Conservation (phyloP, 2,888 invertebrate species). For the Drosophila formosana region DNA sequence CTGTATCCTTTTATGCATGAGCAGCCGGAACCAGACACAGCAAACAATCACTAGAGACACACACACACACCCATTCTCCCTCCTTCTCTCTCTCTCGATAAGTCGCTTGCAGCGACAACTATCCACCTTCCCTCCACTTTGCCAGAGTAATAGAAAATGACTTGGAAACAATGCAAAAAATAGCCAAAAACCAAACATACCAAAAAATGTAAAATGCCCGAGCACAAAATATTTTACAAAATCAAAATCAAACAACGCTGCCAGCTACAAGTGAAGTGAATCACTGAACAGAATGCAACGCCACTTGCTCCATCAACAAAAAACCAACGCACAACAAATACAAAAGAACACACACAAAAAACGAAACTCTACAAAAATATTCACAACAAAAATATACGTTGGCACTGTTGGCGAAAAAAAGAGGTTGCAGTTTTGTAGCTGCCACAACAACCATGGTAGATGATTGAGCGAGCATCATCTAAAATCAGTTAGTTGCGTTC, state of each 20-base stretch:
- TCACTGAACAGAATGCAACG: constrained; percentile 56
- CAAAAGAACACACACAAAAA: background rate
- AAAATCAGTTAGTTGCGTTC: constrained; percentile 31
- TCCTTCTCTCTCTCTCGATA: constrained; percentile 39
- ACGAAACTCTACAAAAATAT: background rate
- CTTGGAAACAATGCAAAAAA: constrained; percentile 3
- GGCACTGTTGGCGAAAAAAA: background rate
- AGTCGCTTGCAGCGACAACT: constrained; percentile 75
- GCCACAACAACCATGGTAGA: constrained; percentile 34
- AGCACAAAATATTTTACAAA: constrained; percentile 76
- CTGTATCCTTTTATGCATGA: constrained; percentile 70
- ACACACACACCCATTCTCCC: constrained; percentile 25
- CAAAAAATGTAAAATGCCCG: constrained; percentile 68
- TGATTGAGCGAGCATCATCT: constrained; percentile 10
- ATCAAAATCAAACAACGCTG: constrained; percentile 80
- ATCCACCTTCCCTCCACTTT: constrained; percentile 26
- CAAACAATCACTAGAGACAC: constrained; percentile 40
- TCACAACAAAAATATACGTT: background rate
- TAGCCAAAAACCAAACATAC: constrained; percentile 44
- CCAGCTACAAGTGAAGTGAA: constrained; percentile 72
- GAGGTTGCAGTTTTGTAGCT: constrained; percentile 7
- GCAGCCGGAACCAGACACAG: constrained; percentile 48
- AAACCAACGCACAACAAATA: background rate
- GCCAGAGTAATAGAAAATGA: constrained; percentile 25
- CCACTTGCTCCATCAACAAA: constrained; percentile 40